These are phyloP conservation scores for Scyliorhinus canicula DNA, from an alignment of 2,797 vertebrate species.

Conservation along the genomic window DNA sequence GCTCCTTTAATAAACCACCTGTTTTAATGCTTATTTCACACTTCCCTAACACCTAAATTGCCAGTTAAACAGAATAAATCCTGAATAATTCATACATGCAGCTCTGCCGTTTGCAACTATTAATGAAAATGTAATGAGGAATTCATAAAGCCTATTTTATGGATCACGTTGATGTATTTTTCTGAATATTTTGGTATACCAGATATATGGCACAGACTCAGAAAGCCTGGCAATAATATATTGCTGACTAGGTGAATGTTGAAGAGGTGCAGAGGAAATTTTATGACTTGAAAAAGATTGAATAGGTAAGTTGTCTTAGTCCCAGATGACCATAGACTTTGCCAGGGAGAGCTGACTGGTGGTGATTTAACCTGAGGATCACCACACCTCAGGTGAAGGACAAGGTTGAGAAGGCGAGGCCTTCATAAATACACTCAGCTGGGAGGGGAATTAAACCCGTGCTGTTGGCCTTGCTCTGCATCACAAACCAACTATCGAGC, in stretches of 20 bases:
- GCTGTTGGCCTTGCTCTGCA: too few relatives aligned
- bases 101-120: not conserved
- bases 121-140: not conserved
- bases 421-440: too few relatives aligned
- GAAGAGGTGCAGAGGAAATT: not conserved
- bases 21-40: not conserved
- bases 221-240: not conserved
- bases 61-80: constrained; percentile 1
- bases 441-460: too few relatives aligned
- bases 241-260: not conserved
- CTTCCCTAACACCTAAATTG: not conserved
- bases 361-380: too few relatives aligned
- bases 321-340: too few relatives aligned
- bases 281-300: not conserved
- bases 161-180: not conserved
- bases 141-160: not conserved
- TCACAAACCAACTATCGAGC: too few relatives aligned
- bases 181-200: not conserved
- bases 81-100: not conserved
- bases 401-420: too few relatives aligned
- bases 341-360: too few relatives aligned
- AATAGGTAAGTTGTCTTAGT: not conserved
- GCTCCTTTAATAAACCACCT: not conserved
- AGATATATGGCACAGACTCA: not conserved
- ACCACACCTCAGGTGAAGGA: too few relatives aligned